Percentiles rank a stretch among this genome's conserved stretches.
These are phyloP conservation scores for Pollachius pollachius DNA, from an alignment of 2,113 vertebrate species.

Conservation along the genomic window DNA sequence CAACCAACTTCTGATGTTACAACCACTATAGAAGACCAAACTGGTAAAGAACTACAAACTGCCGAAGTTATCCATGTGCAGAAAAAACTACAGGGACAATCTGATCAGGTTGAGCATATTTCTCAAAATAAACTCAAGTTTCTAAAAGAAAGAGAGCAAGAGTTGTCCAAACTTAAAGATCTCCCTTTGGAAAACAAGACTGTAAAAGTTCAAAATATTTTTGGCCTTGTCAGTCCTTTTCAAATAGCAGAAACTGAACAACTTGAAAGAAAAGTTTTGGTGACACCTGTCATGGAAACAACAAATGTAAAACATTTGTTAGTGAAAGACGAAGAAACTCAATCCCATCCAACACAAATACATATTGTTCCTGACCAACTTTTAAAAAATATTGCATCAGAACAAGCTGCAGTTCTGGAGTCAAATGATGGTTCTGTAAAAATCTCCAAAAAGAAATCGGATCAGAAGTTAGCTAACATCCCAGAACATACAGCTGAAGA, in stretches of 20 bases:
- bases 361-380: background rate
- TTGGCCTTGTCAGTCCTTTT: background rate
- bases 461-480: background rate
- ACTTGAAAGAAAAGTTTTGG: background rate
- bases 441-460: background rate
- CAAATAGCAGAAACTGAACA: background rate
- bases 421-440: background rate
- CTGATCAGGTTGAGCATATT: background rate
- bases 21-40: background rate
- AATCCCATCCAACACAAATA: background rate
- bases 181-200: background rate
- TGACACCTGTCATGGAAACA: background rate
- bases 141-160: background rate
- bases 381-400: background rate
- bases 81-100: background rate
- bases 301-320: background rate
- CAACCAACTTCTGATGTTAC: background rate
- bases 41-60: constrained; percentile 1
- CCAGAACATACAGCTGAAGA: background rate
- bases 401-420: background rate
- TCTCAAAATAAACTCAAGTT: background rate
- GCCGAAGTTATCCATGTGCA: background rate
- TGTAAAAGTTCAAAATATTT: background rate
- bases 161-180: background rate
- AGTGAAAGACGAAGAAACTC: background rate